Base-by-base conservation (phyloP, 2,113 vertebrate species). In the Varanus salvator region DNA sequence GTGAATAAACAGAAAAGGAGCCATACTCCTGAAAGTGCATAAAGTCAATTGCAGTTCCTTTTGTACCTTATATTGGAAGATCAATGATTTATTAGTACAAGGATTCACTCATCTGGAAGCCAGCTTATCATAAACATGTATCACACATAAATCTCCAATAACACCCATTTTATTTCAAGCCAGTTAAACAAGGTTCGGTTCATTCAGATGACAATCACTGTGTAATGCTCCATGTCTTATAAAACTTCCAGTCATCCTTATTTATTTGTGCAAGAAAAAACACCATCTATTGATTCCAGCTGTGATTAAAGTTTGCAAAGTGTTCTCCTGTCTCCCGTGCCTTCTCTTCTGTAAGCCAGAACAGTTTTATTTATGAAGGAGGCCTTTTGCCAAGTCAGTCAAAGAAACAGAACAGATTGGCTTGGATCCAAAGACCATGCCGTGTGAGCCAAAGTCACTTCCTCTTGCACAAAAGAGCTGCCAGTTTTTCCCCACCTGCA, bases 351-450 rank as follows among this genome's bases (percentile, higher is more conserved):
- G 44, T 29, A 74, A 52, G 84, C 19, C 72, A 86, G 72, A 57
- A 25, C 71, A 75, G 60, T 72, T 76, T 86, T 86, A 76, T 86
- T 86, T 86, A 60, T 86, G 72, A 76, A 64, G 19, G 76, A 87
- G 60, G n/a, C 60, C 38, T 50, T 80, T 87, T 69, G 86, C 86
- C 75, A 68, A 80, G 86, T 68, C 31, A 86, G 52, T 86, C 2
- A 87, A 81, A 90, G 7, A 21, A 8, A 57, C 17, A 0, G 0
- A 71, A 87, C 77, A 27, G 27, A 34, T 57, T 5, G 38, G 44
- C 57, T 25, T 66, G 29, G 60, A 87, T 87, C 86, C 75, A 68
- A 87, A 52, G 60, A 31, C 60, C 86, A 60, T 69, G 76, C 75
- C 80, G 75, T 52, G 75, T 23, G 31, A 78, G 19, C 75, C 4